These are phyloP conservation scores for Pyralis farinalis DNA, from an alignment of 2,888 invertebrate genomes.

Conservation along the genomic window DNA sequence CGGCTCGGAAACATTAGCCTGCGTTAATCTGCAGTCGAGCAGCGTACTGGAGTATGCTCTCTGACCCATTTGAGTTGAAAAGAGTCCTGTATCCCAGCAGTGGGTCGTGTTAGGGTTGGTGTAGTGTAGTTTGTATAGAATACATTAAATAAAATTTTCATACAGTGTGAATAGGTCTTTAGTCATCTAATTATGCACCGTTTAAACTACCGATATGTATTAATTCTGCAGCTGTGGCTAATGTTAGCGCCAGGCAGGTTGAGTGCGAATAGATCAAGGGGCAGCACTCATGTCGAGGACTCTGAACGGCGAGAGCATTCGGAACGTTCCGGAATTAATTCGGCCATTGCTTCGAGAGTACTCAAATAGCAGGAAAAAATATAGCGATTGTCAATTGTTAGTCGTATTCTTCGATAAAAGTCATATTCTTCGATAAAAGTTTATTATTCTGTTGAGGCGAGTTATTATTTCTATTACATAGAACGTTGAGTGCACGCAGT, in stretches of 20 bases:
- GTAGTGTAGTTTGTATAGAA: too few relatives aligned
- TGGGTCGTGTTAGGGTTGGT: too few relatives aligned
- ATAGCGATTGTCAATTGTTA: slow-evolving; percentile 11
- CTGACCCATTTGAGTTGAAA: too few relatives aligned
- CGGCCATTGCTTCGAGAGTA: slow-evolving; percentile 10
- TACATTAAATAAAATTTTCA: too few relatives aligned
- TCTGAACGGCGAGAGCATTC: slow-evolving; percentile 23
- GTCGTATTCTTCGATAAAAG: neutral
- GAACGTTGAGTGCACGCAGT: too few relatives aligned
- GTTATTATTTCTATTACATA: too few relatives aligned
- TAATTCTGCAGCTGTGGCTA: slow-evolving; percentile 11
- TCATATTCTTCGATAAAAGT: too few relatives aligned
- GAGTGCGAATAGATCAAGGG: slow-evolving; percentile 31
- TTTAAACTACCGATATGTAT: slow-evolving; percentile 11
- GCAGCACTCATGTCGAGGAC: slow-evolving; percentile 27
- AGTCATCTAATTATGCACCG: slow-evolving; percentile 10
- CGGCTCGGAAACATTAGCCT: too few relatives aligned
- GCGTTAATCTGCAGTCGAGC: too few relatives aligned
- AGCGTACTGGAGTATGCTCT: too few relatives aligned
- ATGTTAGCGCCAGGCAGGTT: slow-evolving; percentile 6
- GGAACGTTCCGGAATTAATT: slow-evolving; percentile 25
- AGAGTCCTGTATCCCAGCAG: too few relatives aligned
- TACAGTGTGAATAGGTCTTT: neutral
- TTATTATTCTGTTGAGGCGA: too few relatives aligned
- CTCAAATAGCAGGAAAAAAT: slow-evolving; percentile 9